A percentile compares a stretch with the other conserved stretches of the same genome.
Evolutionary conservation across 2,888 invertebrate species (phyloP).

Genomic region (Drosophila longiperda): DNA sequence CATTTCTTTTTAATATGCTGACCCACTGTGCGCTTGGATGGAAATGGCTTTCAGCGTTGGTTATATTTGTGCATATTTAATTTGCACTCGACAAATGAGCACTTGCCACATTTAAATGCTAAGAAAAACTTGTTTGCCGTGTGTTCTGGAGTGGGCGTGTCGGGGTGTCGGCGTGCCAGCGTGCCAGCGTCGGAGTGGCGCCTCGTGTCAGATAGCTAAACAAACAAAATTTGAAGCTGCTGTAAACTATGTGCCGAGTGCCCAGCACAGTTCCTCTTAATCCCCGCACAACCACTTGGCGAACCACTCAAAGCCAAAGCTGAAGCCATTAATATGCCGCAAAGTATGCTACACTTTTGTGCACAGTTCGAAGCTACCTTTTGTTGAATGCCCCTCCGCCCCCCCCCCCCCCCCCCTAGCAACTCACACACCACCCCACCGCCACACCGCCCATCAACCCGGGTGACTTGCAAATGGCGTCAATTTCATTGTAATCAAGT

Average conservation of each 20-base stretch:
- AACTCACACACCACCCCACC: not conserved
- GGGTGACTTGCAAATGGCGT: slow-evolving; percentile 63
- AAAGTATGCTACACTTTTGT: slow-evolving; percentile 61
- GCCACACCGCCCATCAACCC: not conserved
- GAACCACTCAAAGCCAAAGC: slow-evolving; percentile 32
- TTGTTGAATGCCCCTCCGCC: not conserved
- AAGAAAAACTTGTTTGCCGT: slow-evolving; percentile 23
- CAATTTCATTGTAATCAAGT: slow-evolving; percentile 78
- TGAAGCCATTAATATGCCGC: slow-evolving; percentile 60
- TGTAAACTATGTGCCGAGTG: slow-evolving; percentile 53
- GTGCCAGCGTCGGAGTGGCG: slow-evolving; percentile 1
- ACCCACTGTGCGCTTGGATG: slow-evolving; percentile 25
- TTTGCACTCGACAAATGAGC: slow-evolving; percentile 72
- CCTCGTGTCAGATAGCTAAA: slow-evolving; percentile 49
- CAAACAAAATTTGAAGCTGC: slow-evolving; percentile 51
- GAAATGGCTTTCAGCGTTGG: slow-evolving; percentile 45
- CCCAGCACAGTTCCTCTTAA: slow-evolving; percentile 5
- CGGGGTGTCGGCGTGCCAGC: not conserved
- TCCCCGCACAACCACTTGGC: not conserved
- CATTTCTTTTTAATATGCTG: not conserved
- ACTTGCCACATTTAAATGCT: slow-evolving; percentile 54
- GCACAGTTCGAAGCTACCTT: slow-evolving; percentile 37
- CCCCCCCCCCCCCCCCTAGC: not conserved
- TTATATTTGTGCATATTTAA: slow-evolving; percentile 72
- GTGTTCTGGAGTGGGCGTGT: not conserved